Conservation (phyloP, 1,140 invertebrate species). For the Ceratosolen solmsi region DNA sequence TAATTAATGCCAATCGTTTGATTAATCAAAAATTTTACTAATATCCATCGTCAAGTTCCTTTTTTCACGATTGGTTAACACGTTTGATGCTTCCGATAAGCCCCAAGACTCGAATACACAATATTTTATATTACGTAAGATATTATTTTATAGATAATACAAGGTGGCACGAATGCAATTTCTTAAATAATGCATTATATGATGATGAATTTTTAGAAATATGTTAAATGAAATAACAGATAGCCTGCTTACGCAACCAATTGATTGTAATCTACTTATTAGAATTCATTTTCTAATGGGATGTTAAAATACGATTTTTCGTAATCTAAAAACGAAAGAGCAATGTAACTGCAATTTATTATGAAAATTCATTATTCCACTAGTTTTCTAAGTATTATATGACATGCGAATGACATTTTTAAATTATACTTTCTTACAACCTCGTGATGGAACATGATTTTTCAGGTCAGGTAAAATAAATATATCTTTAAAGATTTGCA, state of each 20-base stretch:
- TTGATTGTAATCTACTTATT: neutral
- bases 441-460: constrained; percentile 4
- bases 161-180: too few relatives aligned
- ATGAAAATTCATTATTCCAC: constrained; percentile 16
- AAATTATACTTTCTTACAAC: constrained; percentile 40
- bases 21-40: constrained; percentile 38
- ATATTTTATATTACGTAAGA: too few relatives aligned
- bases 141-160: too few relatives aligned
- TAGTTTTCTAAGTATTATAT: constrained; percentile 19
- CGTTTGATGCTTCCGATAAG: too few relatives aligned
- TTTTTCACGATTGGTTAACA: too few relatives aligned
- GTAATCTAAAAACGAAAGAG: constrained; percentile 20
- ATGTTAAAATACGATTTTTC: neutral
- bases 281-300: neutral
- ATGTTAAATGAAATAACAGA: neutral
- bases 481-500: constrained; percentile 13
- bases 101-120: too few relatives aligned
- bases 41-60: neutral
- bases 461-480: constrained; percentile 33
- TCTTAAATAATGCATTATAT: too few relatives aligned
- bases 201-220: neutral
- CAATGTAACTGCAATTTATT: constrained; percentile 5
- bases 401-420: constrained; percentile 44
- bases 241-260: neutral
- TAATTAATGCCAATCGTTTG: constrained; percentile 40